A percentile compares a stretch with the other conserved stretches of the same genome.
Conservation (phyloP, 2,113 vertebrate genomes). For the Zosterops lateralis region DNA sequence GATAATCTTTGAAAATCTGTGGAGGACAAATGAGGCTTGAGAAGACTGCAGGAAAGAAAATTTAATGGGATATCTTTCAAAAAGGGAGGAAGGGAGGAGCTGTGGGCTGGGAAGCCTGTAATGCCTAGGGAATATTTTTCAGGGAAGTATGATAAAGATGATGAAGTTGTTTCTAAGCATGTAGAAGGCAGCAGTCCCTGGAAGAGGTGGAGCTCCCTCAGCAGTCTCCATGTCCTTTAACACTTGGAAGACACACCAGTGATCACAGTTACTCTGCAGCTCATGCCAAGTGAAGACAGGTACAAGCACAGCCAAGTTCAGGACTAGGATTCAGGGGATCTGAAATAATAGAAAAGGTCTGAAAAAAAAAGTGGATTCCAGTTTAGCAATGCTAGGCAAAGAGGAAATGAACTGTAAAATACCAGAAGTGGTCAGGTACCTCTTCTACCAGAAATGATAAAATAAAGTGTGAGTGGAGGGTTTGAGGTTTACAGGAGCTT, state of each 20-base stretch:
- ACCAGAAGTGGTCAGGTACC: not conserved
- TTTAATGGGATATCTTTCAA: not conserved
- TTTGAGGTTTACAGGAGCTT: not conserved
- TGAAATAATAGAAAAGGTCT: not conserved
- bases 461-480: not conserved
- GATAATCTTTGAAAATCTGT: slow-evolving; percentile 36
- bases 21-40: slow-evolving; percentile 44
- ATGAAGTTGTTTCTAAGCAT: not conserved
- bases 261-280: not conserved
- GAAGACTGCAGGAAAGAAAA: not conserved
- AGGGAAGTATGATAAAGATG: not conserved
- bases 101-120: not conserved
- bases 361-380: not conserved
- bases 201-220: not conserved
- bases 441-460: not conserved
- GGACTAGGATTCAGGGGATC: not conserved
- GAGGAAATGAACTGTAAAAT: not conserved
- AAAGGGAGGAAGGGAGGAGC: not conserved
- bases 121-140: not conserved
- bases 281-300: not conserved
- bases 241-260: not conserved
- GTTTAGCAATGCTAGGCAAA: not conserved
- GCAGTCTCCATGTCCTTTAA: not conserved
- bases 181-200: not conserved
- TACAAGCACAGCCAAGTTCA: not conserved